These are phyloP conservation scores for Mastomys coucha DNA, from an alignment of 2,113 vertebrate genomes.

Conservation along the genomic window DNA sequence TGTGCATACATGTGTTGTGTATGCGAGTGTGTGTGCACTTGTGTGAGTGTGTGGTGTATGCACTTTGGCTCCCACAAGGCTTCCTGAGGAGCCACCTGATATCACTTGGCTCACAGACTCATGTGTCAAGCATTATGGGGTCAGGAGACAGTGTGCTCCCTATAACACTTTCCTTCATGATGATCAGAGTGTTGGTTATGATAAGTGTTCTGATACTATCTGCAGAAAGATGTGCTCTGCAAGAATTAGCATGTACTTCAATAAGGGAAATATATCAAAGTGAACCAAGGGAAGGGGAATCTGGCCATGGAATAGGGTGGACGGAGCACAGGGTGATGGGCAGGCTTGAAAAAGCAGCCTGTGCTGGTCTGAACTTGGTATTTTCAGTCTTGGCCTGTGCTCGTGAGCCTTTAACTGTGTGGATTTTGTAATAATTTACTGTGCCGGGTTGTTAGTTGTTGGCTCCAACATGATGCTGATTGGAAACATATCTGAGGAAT, in stretches of 20 bases:
- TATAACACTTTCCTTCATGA: background rate
- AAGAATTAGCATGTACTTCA: background rate
- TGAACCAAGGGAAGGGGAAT: background rate
- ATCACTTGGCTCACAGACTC: fast-evolving
- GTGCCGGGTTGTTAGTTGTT: background rate
- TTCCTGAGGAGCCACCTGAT: too few relatives aligned
- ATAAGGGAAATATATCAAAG: background rate
- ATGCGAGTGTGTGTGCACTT: too few relatives aligned
- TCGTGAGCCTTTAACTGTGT: background rate
- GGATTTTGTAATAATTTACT: background rate
- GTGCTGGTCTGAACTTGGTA: background rate
- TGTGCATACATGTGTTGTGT: background rate
- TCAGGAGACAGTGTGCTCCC: background rate
- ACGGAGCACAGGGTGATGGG: fast-evolving
- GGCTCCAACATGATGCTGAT: background rate
- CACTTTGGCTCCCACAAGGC: fast-evolving
- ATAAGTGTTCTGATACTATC: background rate
- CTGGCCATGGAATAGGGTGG: too few relatives aligned
- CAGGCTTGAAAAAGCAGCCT: background rate
- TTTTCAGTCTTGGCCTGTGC: background rate
- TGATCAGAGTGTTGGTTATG: background rate
- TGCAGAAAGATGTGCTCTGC: background rate
- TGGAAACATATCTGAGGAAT: conserved; percentile 59
- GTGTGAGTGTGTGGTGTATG: background rate
- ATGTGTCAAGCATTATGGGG: background rate